Conservation (phyloP, 2,797 vertebrate genomes). For the Distichodus sexfasciatus region DNA sequence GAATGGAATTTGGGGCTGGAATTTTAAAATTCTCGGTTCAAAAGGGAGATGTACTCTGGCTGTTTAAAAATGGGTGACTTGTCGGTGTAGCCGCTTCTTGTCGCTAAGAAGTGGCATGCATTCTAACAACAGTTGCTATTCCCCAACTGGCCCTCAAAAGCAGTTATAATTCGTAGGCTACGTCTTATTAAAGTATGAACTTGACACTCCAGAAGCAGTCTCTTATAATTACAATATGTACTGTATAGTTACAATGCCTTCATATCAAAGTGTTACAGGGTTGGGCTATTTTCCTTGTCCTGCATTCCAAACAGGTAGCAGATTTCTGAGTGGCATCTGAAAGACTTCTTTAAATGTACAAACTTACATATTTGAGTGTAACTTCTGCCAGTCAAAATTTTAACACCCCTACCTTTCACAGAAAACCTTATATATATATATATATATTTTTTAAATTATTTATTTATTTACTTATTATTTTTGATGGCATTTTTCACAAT, state of each 20-base stretch:
- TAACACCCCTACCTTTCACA: too few relatives aligned
- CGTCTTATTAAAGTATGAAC: not conserved
- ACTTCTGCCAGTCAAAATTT: too few relatives aligned
- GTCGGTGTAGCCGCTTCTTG: slow-evolving; percentile 5
- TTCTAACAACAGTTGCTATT: slow-evolving; percentile 15
- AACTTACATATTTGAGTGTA: too few relatives aligned
- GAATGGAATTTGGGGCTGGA: slow-evolving; percentile 1
- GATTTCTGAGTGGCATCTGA: too few relatives aligned
- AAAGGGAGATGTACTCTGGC: slow-evolving; percentile 24
- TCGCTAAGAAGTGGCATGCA: slow-evolving; percentile 16
- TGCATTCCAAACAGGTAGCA: not conserved
- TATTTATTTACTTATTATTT: too few relatives aligned
- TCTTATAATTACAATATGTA: not conserved
- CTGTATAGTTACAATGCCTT: not conserved
- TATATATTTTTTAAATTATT: too few relatives aligned
- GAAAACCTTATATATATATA: too few relatives aligned
- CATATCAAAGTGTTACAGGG: too few relatives aligned
- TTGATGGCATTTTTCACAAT: too few relatives aligned
- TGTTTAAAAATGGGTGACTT: slow-evolving; percentile 25
- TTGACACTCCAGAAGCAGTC: not conserved
- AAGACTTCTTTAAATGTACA: too few relatives aligned
- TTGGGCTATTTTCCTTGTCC: not conserved
- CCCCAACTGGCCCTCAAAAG: not conserved
- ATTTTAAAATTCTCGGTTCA: slow-evolving; percentile 4
- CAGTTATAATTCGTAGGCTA: not conserved